These are phyloP conservation scores for Sphenodon punctatus DNA, from an alignment of 2,797 vertebrate genomes.

Conservation along the genomic window DNA sequence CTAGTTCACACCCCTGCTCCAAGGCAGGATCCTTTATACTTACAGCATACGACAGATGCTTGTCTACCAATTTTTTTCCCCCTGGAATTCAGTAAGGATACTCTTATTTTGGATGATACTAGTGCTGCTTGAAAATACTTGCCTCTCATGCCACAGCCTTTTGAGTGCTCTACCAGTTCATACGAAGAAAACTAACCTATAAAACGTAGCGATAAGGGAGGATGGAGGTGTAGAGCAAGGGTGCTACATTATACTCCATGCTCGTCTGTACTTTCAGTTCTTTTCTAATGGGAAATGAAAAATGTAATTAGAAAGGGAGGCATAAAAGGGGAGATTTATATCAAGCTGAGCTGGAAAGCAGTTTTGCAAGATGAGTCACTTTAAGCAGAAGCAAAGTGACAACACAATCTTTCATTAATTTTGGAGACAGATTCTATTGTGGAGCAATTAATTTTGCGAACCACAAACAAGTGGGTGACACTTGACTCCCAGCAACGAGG, in stretches of 20 bases:
- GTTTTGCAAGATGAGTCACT: slow-evolving; percentile 1
- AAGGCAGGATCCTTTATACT: too few species aligned
- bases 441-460: slow-evolving; percentile 46
- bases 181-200: too few species aligned
- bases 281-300: background rate
- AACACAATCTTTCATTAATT: slow-evolving; percentile 24
- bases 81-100: too few species aligned
- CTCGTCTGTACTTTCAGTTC: background rate
- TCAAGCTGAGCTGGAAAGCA: slow-evolving; percentile 13
- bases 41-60: too few species aligned
- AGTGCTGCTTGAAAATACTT: too few species aligned
- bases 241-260: background rate
- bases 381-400: background rate
- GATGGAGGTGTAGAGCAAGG: background rate
- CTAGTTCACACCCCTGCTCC: too few species aligned
- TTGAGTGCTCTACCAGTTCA: too few species aligned
- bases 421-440: slow-evolving; percentile 25
- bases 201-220: too few species aligned
- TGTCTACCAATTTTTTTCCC: too few species aligned
- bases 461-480: slow-evolving; percentile 35
- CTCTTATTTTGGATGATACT: too few species aligned
- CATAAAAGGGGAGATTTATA: background rate
- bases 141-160: too few species aligned
- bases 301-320: background rate
- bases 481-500: slow-evolving; percentile 2